Evolutionary conservation across 2,888 invertebrate species (phyloP).

Genomic region (Platynereis dumerilii): DNA sequence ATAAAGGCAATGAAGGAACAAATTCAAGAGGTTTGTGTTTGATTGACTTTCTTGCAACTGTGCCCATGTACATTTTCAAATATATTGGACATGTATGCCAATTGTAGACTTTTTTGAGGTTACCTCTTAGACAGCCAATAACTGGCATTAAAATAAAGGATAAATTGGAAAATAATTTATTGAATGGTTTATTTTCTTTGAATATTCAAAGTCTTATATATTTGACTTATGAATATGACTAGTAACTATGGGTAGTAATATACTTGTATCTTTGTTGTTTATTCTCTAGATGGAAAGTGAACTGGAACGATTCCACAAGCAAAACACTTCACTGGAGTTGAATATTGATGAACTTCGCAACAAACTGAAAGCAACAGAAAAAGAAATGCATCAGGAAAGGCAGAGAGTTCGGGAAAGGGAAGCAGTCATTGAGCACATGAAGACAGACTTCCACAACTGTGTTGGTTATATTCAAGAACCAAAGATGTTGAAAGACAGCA

Average conservation of each 20-base stretch:
- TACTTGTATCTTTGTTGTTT: too few species aligned
- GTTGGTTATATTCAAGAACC: constrained; percentile 81
- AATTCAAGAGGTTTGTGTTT: constrained; percentile 67
- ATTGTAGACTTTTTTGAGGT: too few species aligned
- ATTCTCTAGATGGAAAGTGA: constrained; percentile 86
- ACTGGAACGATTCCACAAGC: constrained; percentile 78
- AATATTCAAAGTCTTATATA: too few species aligned
- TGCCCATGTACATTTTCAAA: neutral
- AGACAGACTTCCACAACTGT: constrained; percentile 81
- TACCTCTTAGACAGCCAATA: too few species aligned
- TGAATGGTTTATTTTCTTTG: too few species aligned
- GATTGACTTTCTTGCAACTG: neutral
- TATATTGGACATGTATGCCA: too few species aligned
- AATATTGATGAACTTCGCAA: constrained; percentile 79
- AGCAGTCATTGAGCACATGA: constrained; percentile 73
- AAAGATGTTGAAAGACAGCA: constrained; percentile 68
- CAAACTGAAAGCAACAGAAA: constrained; percentile 76
- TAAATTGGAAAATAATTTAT: too few species aligned
- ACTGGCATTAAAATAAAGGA: too few species aligned
- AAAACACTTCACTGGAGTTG: constrained; percentile 75
- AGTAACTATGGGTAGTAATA: too few species aligned
- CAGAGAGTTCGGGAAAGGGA: constrained; percentile 62
- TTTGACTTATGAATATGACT: too few species aligned
- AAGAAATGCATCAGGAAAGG: constrained; percentile 74
- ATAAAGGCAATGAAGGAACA: constrained; percentile 84